These are phyloP conservation scores for Molorchus minor DNA, from an alignment of 2,888 invertebrate genomes.

Conservation along the genomic window DNA sequence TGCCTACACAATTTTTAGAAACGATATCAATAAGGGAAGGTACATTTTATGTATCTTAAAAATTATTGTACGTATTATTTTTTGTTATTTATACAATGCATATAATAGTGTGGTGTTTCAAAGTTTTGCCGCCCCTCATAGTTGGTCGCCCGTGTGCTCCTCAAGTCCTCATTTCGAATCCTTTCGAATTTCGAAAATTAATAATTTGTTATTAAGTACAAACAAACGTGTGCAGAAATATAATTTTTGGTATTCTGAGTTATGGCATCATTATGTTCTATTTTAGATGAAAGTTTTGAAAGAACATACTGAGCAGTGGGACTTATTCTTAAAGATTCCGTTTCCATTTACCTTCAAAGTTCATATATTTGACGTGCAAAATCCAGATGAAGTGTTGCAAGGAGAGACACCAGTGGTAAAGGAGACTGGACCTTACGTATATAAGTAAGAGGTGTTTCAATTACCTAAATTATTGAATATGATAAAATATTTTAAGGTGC, in stretches of 20 bases:
- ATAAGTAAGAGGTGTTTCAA: conserved; percentile 50
- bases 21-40: too few relatives aligned
- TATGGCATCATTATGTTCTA: conserved; percentile 5
- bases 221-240: background rate
- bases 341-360: conserved; percentile 52
- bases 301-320: conserved; percentile 50
- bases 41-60: too few relatives aligned
- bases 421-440: conserved; percentile 52
- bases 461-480: too few relatives aligned
- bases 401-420: conserved; percentile 50
- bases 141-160: too few relatives aligned
- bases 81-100: too few relatives aligned
- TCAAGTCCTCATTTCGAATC: too few relatives aligned
- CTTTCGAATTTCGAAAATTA: too few relatives aligned
- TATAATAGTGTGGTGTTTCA: too few relatives aligned
- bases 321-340: conserved; percentile 49
- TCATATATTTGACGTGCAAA: conserved; percentile 48
- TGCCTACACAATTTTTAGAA: too few relatives aligned
- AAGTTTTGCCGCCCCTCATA: too few relatives aligned
- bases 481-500: too few relatives aligned
- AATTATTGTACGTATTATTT: too few relatives aligned
- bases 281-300: conserved; percentile 48
- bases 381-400: conserved; percentile 48
- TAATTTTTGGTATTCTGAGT: background rate
- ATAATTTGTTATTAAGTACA: background rate